Percentiles rank a stretch among this genome's conserved stretches.
These are phyloP conservation scores for Melanotaenia maccullochi DNA, from an alignment of 2,797 vertebrate genomes.

Conservation along the genomic window DNA sequence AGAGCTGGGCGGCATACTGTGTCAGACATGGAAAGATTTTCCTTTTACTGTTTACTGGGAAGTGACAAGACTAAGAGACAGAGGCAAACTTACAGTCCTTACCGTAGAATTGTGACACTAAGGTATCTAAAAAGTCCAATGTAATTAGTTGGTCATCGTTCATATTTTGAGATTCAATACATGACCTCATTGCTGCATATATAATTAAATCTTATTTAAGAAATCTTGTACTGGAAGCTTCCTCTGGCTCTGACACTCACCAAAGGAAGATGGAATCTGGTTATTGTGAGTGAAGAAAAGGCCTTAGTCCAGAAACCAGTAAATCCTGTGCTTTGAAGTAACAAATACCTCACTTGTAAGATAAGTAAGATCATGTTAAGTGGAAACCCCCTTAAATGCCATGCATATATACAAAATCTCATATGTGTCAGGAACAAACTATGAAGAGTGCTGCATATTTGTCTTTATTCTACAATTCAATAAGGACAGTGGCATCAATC, in stretches of 20 bases:
- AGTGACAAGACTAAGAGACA: neutral
- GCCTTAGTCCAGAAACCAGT: neutral
- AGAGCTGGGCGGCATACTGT: neutral
- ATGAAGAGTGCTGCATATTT: slow-evolving; percentile 39
- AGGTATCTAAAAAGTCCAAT: neutral
- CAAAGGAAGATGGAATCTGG: neutral
- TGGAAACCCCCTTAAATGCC: neutral
- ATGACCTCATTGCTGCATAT: too few species aligned
- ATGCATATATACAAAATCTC: slow-evolving; percentile 17
- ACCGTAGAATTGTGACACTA: neutral
- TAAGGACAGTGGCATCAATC: slow-evolving; percentile 36
- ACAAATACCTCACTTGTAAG: neutral
- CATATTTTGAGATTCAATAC: too few species aligned
- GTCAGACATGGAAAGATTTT: neutral
- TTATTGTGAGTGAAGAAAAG: neutral
- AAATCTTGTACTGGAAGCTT: slow-evolving; percentile 37
- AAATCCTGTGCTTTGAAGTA: neutral
- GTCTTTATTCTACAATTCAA: slow-evolving; percentile 25
- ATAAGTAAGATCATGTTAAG: neutral
- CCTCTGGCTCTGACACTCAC: slow-evolving; percentile 6
- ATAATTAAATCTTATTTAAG: slow-evolving; percentile 22
- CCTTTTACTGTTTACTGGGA: neutral
- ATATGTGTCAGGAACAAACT: slow-evolving; percentile 40
- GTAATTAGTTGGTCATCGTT: too few species aligned
- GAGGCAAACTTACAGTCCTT: neutral